Conservation (phyloP, 1,140 invertebrate genomes). For the Heliconius melpomene region DNA sequence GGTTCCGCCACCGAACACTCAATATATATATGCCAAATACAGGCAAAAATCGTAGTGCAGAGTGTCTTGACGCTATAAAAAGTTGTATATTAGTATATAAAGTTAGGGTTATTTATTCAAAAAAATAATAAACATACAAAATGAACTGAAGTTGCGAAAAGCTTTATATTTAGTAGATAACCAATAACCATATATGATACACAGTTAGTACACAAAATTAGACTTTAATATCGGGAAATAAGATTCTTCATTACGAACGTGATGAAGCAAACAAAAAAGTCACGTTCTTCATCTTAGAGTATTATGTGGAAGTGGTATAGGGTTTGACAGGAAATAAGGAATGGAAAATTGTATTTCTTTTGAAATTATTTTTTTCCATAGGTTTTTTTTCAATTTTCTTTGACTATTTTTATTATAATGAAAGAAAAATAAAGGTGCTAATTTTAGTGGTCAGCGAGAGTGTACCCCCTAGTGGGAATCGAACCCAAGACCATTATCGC, state of each 20-base stretch:
- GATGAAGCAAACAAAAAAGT: slow-evolving; percentile 11
- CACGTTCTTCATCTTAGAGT: neutral
- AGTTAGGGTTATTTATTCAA: neutral
- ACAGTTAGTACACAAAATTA: neutral
- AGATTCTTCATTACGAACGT: slow-evolving; percentile 7
- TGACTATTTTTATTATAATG: neutral
- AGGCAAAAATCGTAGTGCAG: too few species aligned
- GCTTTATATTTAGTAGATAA: neutral
- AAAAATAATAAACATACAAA: neutral
- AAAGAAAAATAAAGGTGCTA: too few species aligned
- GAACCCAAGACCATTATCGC: too few species aligned
- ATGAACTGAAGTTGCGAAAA: neutral
- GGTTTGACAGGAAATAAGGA: neutral
- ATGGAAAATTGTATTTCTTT: too few species aligned
- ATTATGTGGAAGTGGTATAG: neutral
- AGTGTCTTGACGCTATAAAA: too few species aligned
- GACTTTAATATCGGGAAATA: slow-evolving; percentile 11
- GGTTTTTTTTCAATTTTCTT: neutral
- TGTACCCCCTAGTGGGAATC: too few species aligned
- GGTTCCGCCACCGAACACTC: too few species aligned
- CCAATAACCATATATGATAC: neutral
- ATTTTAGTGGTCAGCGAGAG: too few species aligned
- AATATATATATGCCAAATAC: too few species aligned
- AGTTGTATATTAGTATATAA: too few species aligned
- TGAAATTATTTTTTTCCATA: too few species aligned